Evolutionary conservation across 2,113 vertebrate species (phyloP), one percentile per base, ranked within the genome.

Genomic region (Phainopepla nitens): DNA sequence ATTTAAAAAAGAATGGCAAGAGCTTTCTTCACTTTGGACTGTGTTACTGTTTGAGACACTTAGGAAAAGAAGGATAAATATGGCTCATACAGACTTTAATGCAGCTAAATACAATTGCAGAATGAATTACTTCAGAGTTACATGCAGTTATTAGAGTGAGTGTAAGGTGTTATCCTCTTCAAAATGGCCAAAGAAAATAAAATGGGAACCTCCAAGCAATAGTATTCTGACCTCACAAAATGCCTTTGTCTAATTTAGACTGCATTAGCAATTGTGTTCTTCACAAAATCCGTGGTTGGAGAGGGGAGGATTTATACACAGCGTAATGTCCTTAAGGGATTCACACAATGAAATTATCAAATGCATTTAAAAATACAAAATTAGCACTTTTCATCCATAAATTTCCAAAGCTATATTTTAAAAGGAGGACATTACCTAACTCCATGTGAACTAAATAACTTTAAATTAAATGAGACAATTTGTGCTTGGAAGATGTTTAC

Each of bases 361-460:
- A 94, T 72, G 83, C 77, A 84, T 93, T 95, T 71, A 90, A 96
- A 94, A 93, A 94, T 68, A 92, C 41, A 78, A 90, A 94, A 95
- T 94, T 96, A 96, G 85, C 86, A 78, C 93, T 95, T 93, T 90
- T 81, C 85, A 83, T 53, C 88, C 92, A 90, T 96, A 94, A 96
- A 96, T 96, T 92, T 75, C 44, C 44, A 12, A 83, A 88, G 83
- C 45, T 93, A 49, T 90, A 47, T 90, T 93, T 95, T 89, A 94
- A 96, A 93, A 83, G 70, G 80, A 87, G 58, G 47, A 79, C 79
- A 76, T 95, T 91, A 92, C 83, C 88, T 94, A 96, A 84, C 69
- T 89, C 77, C 49, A 35, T 70, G 47, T 88, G 83, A 95, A 97
- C 76, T 93, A 96, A 96, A 82, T 90, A 82, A 82, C 80, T 93